A percentile compares a stretch with the other conserved stretches of the same genome.
Evolutionary conservation across 1,140 invertebrate species (phyloP).

Genomic region (Aphidius ervi): DNA sequence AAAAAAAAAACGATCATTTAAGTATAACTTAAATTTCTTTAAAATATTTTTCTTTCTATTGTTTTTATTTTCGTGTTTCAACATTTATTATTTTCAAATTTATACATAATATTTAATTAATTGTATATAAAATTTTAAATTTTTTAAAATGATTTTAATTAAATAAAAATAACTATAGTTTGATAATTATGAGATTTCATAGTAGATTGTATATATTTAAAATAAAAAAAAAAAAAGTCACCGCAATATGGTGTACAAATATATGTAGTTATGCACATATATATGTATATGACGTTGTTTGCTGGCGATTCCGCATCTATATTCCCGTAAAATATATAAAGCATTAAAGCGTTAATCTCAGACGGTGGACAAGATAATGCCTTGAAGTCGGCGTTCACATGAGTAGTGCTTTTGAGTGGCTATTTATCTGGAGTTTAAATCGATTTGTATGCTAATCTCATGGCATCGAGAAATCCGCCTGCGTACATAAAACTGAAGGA

Average conservation of each 20-base stretch:
- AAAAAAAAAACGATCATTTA: no score
- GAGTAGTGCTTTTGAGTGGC: slow-evolving; percentile 50
- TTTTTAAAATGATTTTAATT: no score
- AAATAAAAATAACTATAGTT: no score
- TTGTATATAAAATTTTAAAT: no score
- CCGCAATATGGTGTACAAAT: background rate
- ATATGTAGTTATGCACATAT: background rate
- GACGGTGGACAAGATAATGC: slow-evolving; percentile 51
- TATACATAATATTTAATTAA: no score
- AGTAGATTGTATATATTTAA: background rate
- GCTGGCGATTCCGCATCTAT: background rate
- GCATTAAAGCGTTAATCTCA: slow-evolving; percentile 51
- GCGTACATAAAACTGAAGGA: slow-evolving; percentile 50
- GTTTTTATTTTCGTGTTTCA: no score
- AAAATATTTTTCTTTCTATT: no score
- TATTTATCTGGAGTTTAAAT: slow-evolving; percentile 56
- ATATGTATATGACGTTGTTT: background rate
- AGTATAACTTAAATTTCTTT: no score
- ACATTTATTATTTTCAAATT: no score
- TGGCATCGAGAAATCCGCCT: slow-evolving; percentile 45
- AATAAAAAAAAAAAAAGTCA: background rate
- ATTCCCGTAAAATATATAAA: slow-evolving; percentile 43
- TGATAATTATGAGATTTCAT: no score
- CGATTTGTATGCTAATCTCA: slow-evolving; percentile 55
- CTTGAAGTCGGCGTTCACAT: slow-evolving; percentile 42